Evolutionary conservation across 2,797 vertebrate species (phyloP).

Genomic region (Hapalemur alaotrensis): DNA sequence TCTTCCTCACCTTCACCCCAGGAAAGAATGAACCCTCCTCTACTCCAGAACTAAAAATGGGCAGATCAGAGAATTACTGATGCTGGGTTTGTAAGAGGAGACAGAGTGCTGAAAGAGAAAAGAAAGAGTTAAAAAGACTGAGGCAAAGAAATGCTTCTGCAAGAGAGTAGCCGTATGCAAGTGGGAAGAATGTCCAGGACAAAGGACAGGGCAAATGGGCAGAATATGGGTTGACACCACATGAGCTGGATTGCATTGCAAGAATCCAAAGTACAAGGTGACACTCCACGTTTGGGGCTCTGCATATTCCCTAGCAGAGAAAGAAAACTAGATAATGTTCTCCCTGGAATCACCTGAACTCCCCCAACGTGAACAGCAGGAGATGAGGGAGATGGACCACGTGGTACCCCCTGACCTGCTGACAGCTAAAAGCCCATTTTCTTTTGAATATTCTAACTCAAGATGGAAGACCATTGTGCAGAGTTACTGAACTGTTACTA

Average conservation of each 20-base stretch:
- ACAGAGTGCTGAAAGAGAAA: neutral
- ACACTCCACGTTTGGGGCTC: neutral
- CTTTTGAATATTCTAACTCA: neutral
- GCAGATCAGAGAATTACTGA: neutral
- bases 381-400: neutral
- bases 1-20: neutral
- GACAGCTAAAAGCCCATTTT: neutral
- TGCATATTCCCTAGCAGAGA: neutral
- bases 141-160: neutral
- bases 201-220: neutral
- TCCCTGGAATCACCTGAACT: too few relatives aligned
- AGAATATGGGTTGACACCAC: neutral
- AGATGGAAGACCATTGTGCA: neutral
- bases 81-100: neutral
- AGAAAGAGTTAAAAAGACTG: neutral
- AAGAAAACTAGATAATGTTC: accelerated
- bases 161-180: neutral
- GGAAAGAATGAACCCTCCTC: neutral
- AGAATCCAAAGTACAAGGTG: neutral
- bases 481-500: neutral
- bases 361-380: neutral
- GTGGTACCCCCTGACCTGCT: accelerated
- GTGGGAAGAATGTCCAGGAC: neutral
- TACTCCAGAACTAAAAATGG: neutral
- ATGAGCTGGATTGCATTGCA: neutral